phyloP scores from a whole-genome alignment of 2,797 vertebrate species.

The Crocodylus rhombifer region DNA sequence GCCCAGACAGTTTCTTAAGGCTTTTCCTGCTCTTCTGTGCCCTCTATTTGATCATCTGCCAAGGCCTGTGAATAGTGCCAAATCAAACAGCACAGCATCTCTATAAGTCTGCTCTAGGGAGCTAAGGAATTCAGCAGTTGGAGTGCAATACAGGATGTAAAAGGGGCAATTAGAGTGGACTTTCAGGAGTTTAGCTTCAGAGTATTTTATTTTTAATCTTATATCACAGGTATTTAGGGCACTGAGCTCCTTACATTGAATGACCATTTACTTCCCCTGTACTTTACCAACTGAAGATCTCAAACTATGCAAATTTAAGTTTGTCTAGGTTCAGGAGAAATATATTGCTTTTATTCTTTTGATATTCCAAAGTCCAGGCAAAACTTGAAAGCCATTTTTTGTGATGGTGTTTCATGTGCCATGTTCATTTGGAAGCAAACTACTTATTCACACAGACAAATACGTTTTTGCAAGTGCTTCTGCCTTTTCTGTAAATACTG shows the following conservation, averaged over 20 bases:
- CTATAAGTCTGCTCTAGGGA: constrained; percentile 73
- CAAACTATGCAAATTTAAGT: neutral
- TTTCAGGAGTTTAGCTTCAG: constrained; percentile 59
- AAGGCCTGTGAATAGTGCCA: constrained; percentile 77
- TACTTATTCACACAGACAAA: neutral
- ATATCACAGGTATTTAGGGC: constrained; percentile 36
- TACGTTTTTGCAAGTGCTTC: neutral
- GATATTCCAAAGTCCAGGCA: neutral
- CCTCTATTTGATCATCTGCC: constrained; percentile 81
- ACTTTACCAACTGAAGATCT: neutral
- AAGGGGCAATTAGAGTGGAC: constrained; percentile 62
- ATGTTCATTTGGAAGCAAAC: fast-evolving
- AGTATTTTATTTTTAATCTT: constrained; percentile 58
- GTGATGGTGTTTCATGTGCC: neutral
- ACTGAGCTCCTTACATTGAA: constrained; percentile 20
- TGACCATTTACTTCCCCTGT: neutral
- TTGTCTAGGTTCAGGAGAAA: neutral
- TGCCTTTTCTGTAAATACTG: neutral
- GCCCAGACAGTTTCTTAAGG: constrained; percentile 77
- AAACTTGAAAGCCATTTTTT: constrained; percentile 11
- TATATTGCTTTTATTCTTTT: neutral
- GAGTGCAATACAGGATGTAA: constrained; percentile 61
- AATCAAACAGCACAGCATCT: constrained; percentile 81
- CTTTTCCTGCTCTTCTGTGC: constrained; percentile 80
- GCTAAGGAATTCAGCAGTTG: constrained; percentile 74